Conservation (phyloP, 1,140 invertebrate species). For the Lepidurus packardi region DNA sequence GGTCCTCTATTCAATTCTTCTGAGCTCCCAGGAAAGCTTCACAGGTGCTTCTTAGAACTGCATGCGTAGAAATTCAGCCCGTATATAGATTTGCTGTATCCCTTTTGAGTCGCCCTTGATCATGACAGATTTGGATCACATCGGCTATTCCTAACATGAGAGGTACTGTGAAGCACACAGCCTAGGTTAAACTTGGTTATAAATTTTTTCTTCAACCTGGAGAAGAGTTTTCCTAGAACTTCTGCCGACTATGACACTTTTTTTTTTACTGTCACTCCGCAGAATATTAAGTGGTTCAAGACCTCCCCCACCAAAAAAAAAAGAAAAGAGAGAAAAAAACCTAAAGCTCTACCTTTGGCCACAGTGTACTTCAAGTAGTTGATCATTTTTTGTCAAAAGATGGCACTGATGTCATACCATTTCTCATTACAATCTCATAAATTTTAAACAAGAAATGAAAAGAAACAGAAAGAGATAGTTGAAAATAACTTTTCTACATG, state of each 20-base stretch:
- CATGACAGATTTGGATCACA: neutral
- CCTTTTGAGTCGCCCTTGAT: neutral
- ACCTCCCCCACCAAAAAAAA: neutral
- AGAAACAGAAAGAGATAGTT: no score
- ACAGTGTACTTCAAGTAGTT: no score
- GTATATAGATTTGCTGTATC: neutral
- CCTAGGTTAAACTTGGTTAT: no score
- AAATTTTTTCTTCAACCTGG: no score
- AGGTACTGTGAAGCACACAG: no score
- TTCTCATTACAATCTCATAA: no score
- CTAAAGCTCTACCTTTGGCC: neutral
- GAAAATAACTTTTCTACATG: no score
- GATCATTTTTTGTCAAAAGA: no score
- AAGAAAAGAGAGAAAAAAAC: neutral
- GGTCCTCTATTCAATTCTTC: slow-evolving; percentile 4
- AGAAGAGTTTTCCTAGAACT: neutral
- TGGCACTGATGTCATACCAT: no score
- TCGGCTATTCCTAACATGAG: neutral
- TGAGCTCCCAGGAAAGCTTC: neutral
- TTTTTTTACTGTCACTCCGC: neutral
- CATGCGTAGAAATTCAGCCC: neutral
- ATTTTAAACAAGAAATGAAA: no score
- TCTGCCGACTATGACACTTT: neutral
- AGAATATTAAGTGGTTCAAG: neutral
- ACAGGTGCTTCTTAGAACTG: neutral